Evolutionary conservation across 2,113 vertebrate genomes (phyloP).

Genomic region (Mugil cephalus): DNA sequence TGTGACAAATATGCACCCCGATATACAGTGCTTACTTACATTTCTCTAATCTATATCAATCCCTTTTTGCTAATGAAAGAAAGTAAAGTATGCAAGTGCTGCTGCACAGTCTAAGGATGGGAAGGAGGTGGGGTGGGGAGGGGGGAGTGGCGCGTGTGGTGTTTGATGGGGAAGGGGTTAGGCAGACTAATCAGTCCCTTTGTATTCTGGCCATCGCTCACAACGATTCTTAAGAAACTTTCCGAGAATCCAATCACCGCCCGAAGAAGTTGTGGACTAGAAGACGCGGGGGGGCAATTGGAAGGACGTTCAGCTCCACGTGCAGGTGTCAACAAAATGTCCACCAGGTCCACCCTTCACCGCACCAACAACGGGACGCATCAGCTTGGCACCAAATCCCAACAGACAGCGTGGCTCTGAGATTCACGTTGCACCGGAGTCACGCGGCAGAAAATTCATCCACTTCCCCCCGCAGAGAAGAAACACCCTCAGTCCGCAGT

Average conservation of each 20-base stretch:
- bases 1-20: conserved; percentile 67
- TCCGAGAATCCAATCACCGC: conserved; percentile 17
- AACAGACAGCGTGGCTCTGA: conserved; percentile 40
- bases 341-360: conserved; percentile 49
- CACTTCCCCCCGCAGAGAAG: conserved; percentile 6
- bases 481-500: conserved; percentile 34
- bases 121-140: neutral
- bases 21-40: conserved; percentile 70
- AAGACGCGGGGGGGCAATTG: conserved; percentile 4
- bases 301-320: conserved; percentile 22
- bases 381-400: conserved; percentile 47
- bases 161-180: conserved; percentile 32
- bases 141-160: conserved; percentile 1
- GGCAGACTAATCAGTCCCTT: conserved; percentile 46
- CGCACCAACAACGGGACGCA: conserved; percentile 32
- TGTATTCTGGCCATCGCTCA: conserved; percentile 44
- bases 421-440: conserved; percentile 43
- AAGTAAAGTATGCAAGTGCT: conserved; percentile 65
- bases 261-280: conserved; percentile 22
- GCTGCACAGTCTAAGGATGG: conserved; percentile 44
- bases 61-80: conserved; percentile 63
- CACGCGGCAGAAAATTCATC: conserved; percentile 30
- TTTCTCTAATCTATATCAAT: conserved; percentile 62
- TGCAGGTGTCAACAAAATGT: conserved; percentile 55
- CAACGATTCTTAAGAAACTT: conserved; percentile 24